These are phyloP conservation scores for Acanthosepion esculentum DNA, from an alignment of 2,888 invertebrate species.

Conservation along the genomic window DNA sequence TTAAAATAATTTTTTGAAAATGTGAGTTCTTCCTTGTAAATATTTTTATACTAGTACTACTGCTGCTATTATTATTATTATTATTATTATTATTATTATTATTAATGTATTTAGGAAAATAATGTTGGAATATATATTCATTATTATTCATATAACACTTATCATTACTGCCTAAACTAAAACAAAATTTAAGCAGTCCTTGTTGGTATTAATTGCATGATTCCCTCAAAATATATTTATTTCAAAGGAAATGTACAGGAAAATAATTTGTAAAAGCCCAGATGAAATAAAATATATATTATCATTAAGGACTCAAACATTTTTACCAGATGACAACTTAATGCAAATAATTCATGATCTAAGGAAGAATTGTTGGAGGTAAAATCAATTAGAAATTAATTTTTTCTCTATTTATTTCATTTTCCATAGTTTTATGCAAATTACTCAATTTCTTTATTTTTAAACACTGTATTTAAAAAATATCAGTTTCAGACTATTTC, in stretches of 20 bases:
- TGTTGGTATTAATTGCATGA: neutral
- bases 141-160: neutral
- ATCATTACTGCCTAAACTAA: neutral
- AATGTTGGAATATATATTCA: neutral
- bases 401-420: neutral
- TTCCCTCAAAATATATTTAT: neutral
- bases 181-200: neutral
- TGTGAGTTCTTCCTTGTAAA: neutral
- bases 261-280: neutral
- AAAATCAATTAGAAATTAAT: neutral
- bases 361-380: neutral
- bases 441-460: neutral
- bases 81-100: neutral
- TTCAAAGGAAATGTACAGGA: neutral
- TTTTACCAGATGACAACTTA: neutral
- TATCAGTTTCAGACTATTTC: neutral
- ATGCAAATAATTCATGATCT: neutral
- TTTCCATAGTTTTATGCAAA: neutral
- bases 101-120: neutral
- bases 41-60: neutral
- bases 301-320: neutral
- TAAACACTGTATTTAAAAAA: neutral
- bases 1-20: neutral
- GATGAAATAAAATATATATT: neutral
- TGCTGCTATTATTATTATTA: neutral